Evolutionary conservation across 2,888 invertebrate species (phyloP).

Genomic region (Agrotis exclamationis): DNA sequence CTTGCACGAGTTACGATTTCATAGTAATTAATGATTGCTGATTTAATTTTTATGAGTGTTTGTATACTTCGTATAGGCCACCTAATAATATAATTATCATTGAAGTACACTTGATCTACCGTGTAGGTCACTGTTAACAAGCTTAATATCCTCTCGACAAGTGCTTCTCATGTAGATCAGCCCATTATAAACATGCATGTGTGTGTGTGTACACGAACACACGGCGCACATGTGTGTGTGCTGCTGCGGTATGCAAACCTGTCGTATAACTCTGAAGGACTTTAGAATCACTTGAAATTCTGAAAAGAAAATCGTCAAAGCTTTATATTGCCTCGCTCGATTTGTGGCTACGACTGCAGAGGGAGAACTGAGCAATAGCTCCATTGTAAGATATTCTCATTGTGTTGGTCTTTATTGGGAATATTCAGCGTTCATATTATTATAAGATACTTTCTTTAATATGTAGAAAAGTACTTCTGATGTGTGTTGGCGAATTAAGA

Average conservation of each 20-base stretch:
- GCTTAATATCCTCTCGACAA: slow-evolving; percentile 36
- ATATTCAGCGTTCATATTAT: neutral
- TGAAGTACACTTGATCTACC: neutral
- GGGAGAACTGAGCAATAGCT: slow-evolving; percentile 18
- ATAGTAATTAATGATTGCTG: too few species aligned
- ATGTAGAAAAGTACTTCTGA: neutral
- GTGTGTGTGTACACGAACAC: slow-evolving; percentile 9
- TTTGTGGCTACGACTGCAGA: slow-evolving; percentile 70
- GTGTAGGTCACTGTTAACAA: slow-evolving; percentile 21
- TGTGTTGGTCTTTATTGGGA: too few species aligned
- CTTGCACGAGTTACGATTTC: neutral
- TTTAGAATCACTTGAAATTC: slow-evolving; percentile 88
- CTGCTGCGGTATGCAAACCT: slow-evolving; percentile 71
- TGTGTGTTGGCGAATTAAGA: too few species aligned
- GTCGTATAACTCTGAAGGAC: slow-evolving; percentile 80
- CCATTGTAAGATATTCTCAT: neutral
- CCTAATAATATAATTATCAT: neutral
- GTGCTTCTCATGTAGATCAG: slow-evolving; percentile 54
- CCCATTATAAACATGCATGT: slow-evolving; percentile 29
- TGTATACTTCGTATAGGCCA: too few species aligned
- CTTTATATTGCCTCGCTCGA: slow-evolving; percentile 86
- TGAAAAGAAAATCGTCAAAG: slow-evolving; percentile 89
- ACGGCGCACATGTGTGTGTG: slow-evolving; percentile 24
- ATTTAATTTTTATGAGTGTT: too few species aligned
- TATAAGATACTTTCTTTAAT: neutral